Conservation (phyloP, 2,888 invertebrate genomes). For the Drosophila borborema region DNA sequence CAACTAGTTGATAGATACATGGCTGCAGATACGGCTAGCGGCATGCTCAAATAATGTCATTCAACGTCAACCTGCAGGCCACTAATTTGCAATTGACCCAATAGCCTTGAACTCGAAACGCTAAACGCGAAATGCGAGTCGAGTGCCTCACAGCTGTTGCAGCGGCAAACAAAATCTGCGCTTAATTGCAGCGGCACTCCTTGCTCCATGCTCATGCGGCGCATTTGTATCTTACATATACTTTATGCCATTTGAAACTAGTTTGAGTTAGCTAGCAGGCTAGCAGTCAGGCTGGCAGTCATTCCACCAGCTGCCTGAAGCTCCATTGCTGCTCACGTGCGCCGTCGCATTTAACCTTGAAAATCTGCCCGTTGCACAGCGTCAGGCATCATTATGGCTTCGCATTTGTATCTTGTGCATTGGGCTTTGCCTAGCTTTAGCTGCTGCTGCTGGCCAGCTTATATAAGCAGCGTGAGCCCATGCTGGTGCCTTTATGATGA, state of each 20-base stretch:
- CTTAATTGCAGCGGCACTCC: constrained; percentile 76
- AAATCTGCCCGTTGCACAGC: constrained; percentile 69
- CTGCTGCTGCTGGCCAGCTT: constrained; percentile 37
- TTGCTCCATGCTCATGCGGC: constrained; percentile 40
- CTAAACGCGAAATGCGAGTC: constrained; percentile 33
- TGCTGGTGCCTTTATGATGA: constrained; percentile 74
- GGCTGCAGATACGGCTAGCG: constrained; percentile 17
- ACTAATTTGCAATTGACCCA: constrained; percentile 78
- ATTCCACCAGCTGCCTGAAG: constrained; percentile 60
- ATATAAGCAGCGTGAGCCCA: constrained; percentile 53
- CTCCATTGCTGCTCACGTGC: constrained; percentile 70
- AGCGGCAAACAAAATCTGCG: constrained; percentile 47
- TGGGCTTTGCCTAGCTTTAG: constrained; percentile 13
- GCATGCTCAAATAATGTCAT: constrained; percentile 68
- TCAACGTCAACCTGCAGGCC: constrained; percentile 79
- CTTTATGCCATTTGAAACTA: constrained; percentile 79
- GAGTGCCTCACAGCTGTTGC: constrained; percentile 50
- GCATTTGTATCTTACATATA: constrained; percentile 73
- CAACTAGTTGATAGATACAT: constrained; percentile 1
- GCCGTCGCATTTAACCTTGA: constrained; percentile 78
- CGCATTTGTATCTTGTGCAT: constrained; percentile 35
- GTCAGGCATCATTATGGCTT: constrained; percentile 60
- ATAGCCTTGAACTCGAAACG: constrained; percentile 79
- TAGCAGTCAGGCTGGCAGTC: constrained; percentile 25
- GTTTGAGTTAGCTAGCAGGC: constrained; percentile 55